A percentile compares a stretch with the other conserved stretches of the same genome.
phyloP scores from a whole-genome alignment of 2,113 vertebrate genomes.

The Melozone crissalis region DNA sequence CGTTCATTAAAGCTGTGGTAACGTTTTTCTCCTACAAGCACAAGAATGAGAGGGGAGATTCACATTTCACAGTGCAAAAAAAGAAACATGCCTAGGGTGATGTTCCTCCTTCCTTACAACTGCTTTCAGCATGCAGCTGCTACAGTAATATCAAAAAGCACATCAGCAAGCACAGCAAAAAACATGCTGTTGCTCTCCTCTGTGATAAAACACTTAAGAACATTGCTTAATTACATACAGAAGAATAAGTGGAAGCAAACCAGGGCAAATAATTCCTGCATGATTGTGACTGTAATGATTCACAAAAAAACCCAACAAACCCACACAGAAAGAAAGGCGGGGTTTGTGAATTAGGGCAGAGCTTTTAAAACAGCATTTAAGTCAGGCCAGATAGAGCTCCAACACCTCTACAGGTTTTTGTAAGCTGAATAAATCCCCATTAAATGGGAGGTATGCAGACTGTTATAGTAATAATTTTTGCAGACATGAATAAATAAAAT shows the following conservation, averaged over 20 bases:
- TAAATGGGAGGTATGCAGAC: not conserved
- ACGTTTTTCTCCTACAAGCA: not conserved
- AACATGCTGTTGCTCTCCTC: conserved; percentile 2
- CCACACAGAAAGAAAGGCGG: not conserved
- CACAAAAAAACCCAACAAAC: not conserved
- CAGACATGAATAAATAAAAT: not conserved
- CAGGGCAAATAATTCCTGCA: conserved; percentile 27
- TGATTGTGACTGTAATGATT: not conserved
- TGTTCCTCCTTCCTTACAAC: conserved; percentile 25
- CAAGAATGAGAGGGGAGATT: not conserved
- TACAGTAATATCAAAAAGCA: conserved; percentile 40
- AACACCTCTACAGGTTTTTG: not conserved
- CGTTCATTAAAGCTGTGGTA: not conserved
- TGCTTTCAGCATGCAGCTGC: conserved; percentile 48
- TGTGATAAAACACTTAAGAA: conserved; percentile 27
- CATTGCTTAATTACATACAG: conserved; percentile 32
- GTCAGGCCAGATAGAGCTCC: not conserved
- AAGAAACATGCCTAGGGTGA: not conserved
- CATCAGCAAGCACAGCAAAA: conserved; percentile 53
- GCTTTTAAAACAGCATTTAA: conserved; percentile 25
- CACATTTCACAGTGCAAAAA: not conserved
- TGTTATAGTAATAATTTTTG: not conserved
- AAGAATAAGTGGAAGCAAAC: conserved; percentile 16
- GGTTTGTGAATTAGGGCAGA: not conserved
- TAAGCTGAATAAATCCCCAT: not conserved